A percentile compares a stretch with the other conserved stretches of the same genome.
These are phyloP conservation scores for Lynx canadensis DNA, from an alignment of 2,113 vertebrate species.

Conservation along the genomic window DNA sequence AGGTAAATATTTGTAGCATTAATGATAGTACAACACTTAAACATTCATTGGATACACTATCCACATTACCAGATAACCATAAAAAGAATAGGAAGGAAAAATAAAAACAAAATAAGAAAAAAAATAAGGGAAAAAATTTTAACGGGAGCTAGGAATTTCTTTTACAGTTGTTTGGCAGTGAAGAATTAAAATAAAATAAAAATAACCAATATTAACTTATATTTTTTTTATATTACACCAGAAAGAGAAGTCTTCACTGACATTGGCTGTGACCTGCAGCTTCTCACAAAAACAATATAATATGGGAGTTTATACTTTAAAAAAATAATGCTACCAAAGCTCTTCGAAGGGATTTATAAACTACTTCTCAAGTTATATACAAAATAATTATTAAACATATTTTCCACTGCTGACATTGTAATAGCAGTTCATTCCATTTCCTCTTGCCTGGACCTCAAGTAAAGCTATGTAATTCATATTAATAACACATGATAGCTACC, in stretches of 20 bases:
- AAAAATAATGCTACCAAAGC: constrained; percentile 37
- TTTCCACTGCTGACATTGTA: neutral
- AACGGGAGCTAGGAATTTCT: neutral
- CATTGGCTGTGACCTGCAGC: neutral
- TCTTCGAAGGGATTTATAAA: constrained; percentile 41
- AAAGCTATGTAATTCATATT: neutral
- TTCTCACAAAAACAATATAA: constrained; percentile 49
- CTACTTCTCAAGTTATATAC: neutral
- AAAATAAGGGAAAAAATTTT: constrained; percentile 3
- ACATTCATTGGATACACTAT: neutral
- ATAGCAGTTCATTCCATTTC: constrained; percentile 1
- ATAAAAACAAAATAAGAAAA: constrained; percentile 13
- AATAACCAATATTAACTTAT: constrained; percentile 26
- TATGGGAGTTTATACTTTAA: neutral
- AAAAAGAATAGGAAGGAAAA: neutral
- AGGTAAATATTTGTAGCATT: neutral
- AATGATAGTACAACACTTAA: constrained; percentile 13
- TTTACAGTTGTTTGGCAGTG: constrained; percentile 30
- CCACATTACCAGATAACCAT: neutral
- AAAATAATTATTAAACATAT: constrained; percentile 42
- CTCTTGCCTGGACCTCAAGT: neutral
- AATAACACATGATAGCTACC: neutral
- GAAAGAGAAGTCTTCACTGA: constrained; percentile 9
- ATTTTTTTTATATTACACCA: constrained; percentile 32
- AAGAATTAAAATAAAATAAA: constrained; percentile 50